Conservation (phyloP, 2,888 invertebrate species). For the Zootermopsis nevadensis region DNA sequence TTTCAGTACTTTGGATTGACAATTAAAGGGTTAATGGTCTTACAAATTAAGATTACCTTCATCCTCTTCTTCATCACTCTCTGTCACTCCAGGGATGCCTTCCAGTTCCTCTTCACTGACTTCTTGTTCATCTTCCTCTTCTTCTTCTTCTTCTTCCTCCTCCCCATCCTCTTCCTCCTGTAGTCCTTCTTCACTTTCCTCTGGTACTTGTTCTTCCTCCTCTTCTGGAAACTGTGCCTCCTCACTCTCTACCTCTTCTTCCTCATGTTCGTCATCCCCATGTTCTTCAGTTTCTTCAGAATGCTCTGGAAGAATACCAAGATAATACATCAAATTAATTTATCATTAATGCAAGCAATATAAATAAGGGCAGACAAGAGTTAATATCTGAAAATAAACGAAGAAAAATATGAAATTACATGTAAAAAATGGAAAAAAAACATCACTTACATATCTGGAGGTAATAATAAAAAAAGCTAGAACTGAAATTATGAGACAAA, state of each 20-base stretch:
- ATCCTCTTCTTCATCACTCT: constrained; percentile 58
- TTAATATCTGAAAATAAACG: no score
- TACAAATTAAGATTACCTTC: constrained; percentile 30
- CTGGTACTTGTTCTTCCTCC: constrained; percentile 17
- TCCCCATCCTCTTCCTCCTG: constrained; percentile 21
- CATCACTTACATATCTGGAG: no score
- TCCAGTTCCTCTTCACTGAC: constrained; percentile 52
- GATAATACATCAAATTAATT: no score
- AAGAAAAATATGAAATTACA: no score
- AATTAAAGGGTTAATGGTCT: no score
- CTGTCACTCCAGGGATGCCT: constrained; percentile 25
- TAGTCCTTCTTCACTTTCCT: constrained; percentile 6
- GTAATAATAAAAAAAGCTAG: background rate
- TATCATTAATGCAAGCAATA: no score
- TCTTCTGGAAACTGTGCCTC: constrained; percentile 29
- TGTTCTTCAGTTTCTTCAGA: constrained; percentile 60
- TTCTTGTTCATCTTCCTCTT: constrained; percentile 55
- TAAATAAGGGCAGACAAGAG: no score
- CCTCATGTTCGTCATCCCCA: constrained; percentile 59
- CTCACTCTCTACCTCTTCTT: constrained; percentile 55
- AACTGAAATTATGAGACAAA: no score
- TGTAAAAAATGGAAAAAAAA: no score
- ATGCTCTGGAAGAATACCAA: background rate
- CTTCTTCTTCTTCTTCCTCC: background rate
- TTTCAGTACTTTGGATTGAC: no score